A percentile compares a stretch with the other conserved stretches of the same genome.
Evolutionary conservation across 2,888 invertebrate genomes (phyloP).

Genomic region (Lasioglossum villosulum): DNA sequence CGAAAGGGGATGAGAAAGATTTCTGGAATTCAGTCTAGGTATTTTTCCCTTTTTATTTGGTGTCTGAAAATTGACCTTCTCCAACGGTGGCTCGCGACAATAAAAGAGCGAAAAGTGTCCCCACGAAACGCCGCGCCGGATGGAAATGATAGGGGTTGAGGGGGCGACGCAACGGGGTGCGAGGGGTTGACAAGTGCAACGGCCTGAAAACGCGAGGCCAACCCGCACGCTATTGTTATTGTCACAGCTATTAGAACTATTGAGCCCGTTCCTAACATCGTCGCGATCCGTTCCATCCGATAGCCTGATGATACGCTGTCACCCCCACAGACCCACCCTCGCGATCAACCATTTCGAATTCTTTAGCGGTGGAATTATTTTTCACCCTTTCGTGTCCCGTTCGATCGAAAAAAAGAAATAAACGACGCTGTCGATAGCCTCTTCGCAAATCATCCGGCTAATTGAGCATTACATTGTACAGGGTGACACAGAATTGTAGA

Average conservation of each 20-base stretch:
- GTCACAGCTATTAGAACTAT: conserved; percentile 80
- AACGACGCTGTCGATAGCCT: not conserved
- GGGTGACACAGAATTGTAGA: not conserved
- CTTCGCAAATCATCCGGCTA: not conserved
- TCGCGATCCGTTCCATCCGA: conserved; percentile 53
- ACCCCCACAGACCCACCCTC: not conserved
- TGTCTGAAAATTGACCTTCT: conserved; percentile 5
- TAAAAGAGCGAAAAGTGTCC: not conserved
- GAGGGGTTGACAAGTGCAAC: conserved; percentile 65
- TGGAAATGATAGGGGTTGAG: conserved; percentile 58
- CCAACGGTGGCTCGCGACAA: not conserved
- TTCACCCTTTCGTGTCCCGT: not conserved
- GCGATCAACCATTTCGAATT: conserved; percentile 1
- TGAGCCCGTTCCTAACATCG: conserved; percentile 76
- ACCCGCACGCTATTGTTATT: conserved; percentile 77
- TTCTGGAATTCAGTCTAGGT: not conserved
- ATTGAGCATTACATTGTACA: not conserved
- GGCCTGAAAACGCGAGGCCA: conserved; percentile 66
- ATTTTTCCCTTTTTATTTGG: not conserved
- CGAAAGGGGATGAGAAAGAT: not conserved
- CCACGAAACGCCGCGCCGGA: conserved; percentile 51
- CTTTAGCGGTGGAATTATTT: not conserved
- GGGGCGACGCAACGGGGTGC: conserved; percentile 16
- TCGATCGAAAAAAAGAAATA: not conserved
- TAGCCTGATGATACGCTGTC: conserved; percentile 60